Conservation (phyloP, 2,113 vertebrate species). For the Calidris pygmaea region DNA sequence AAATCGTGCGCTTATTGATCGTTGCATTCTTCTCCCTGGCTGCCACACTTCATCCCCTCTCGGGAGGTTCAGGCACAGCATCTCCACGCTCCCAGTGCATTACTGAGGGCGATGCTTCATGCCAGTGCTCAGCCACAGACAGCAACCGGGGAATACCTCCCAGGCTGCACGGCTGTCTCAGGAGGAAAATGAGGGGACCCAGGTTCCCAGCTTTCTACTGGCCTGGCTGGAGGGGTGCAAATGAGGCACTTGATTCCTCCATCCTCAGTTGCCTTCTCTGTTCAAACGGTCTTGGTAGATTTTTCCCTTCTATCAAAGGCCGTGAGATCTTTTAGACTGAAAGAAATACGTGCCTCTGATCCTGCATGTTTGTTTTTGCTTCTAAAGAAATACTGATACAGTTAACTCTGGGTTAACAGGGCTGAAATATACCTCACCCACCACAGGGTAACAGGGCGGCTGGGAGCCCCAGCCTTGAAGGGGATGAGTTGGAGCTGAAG, state of each 20-base stretch:
- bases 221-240: background rate
- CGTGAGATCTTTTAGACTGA: background rate
- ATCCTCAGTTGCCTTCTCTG: background rate
- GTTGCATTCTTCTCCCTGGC: background rate
- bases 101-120: accelerated
- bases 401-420: background rate
- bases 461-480: background rate
- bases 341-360: background rate
- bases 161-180: background rate
- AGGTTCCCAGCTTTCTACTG: background rate
- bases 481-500: background rate
- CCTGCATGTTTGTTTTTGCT: background rate
- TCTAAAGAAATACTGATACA: background rate
- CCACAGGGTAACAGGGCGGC: background rate
- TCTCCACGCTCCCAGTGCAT: background rate
- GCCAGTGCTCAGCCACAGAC: background rate
- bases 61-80: background rate
- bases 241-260: background rate
- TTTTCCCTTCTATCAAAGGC: background rate
- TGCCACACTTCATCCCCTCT: background rate
- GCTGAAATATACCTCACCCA: background rate
- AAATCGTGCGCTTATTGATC: background rate
- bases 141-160: background rate
- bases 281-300: accelerated
- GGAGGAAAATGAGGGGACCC: background rate